Evolutionary conservation across 2,888 invertebrate genomes (phyloP).

Genomic region (Ophion ellenae): DNA sequence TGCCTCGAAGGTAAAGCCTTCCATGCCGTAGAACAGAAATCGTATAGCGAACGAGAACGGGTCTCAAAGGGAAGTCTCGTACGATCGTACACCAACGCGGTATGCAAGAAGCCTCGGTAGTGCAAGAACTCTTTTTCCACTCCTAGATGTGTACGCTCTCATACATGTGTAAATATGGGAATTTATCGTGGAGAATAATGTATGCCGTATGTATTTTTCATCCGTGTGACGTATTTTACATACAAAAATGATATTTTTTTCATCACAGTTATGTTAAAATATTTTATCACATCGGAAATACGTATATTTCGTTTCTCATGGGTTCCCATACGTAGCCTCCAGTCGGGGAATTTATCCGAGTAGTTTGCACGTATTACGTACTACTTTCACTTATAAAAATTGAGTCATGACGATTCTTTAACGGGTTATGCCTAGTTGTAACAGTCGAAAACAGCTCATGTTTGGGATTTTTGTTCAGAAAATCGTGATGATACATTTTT

Average conservation of each 20-base stretch:
- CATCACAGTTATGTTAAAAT: neutral
- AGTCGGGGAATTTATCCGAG: too few relatives aligned
- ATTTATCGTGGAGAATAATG: neutral
- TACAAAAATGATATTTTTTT: constrained; percentile 14
- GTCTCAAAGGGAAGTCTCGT: constrained; percentile 32
- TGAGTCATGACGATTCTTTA: too few relatives aligned
- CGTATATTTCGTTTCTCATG: neutral
- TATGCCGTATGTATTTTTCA: constrained; percentile 13
- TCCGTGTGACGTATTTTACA: constrained; percentile 12
- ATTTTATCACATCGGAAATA: neutral
- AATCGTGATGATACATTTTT: too few relatives aligned
- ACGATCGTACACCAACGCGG: constrained; percentile 2
- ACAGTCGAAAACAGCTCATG: too few relatives aligned
- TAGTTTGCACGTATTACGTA: too few relatives aligned
- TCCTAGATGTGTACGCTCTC: neutral
- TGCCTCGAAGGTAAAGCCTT: constrained; percentile 44
- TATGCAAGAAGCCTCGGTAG: neutral
- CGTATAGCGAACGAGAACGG: constrained; percentile 23
- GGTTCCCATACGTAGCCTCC: neutral
- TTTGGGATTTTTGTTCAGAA: too few relatives aligned
- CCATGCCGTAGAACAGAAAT: constrained; percentile 39
- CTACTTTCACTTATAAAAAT: too few relatives aligned
- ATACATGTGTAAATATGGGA: constrained; percentile 16
- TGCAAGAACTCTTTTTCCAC: constrained; percentile 16
- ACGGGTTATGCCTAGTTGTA: too few relatives aligned